Evolutionary conservation across 2,888 invertebrate genomes (phyloP).

Genomic region (Bursaphelenchus okinawaensis): DNA sequence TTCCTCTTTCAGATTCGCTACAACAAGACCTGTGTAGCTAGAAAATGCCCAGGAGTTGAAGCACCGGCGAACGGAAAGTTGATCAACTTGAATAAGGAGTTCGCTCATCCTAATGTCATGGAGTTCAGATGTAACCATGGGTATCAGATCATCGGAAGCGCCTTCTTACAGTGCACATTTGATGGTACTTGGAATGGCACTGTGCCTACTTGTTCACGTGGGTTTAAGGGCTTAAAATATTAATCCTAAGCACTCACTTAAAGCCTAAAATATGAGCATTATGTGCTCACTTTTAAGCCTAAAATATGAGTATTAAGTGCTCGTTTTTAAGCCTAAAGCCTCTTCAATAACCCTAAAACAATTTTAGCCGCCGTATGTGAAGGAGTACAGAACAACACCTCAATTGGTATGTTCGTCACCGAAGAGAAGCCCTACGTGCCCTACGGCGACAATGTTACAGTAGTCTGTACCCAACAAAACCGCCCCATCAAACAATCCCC

Average conservation of each 20-base stretch:
- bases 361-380: constrained; percentile 56
- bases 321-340: not conserved
- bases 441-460: constrained; percentile 52
- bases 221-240: constrained; percentile 60
- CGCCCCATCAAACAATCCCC: constrained; percentile 64
- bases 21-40: constrained; percentile 42
- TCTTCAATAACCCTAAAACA: not conserved
- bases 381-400: constrained; percentile 49
- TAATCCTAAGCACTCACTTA: too few species aligned
- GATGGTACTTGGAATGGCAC: constrained; percentile 82
- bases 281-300: too few species aligned
- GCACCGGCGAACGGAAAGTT: constrained; percentile 55
- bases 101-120: constrained; percentile 63
- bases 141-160: constrained; percentile 81
- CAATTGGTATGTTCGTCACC: constrained; percentile 50
- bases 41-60: constrained; percentile 41
- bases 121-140: constrained; percentile 91
- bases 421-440: constrained; percentile 45
- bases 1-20: too few species aligned
- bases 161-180: constrained; percentile 77
- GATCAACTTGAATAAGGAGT: constrained; percentile 35
- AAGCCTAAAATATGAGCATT: too few species aligned
- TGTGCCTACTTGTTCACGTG: constrained; percentile 85
- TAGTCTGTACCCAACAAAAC: constrained; percentile 50
- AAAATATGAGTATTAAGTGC: not conserved